Evolutionary conservation across 2,113 vertebrate genomes (phyloP), one percentile per base, ranked within the genome.

Genomic region (Coptodon bakossiorum): DNA sequence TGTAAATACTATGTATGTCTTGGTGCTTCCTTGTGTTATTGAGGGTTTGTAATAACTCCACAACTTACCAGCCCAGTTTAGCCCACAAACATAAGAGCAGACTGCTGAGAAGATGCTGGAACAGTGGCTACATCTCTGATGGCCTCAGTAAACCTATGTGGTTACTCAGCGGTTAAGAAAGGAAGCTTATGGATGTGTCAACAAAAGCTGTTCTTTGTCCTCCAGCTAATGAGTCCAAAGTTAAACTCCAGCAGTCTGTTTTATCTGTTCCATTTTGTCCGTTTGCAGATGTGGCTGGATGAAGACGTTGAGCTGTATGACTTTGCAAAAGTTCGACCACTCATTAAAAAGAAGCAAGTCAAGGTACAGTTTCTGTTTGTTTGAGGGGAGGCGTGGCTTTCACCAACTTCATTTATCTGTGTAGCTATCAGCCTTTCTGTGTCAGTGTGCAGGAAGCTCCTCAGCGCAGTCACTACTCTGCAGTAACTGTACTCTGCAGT

Each of bases 301-400:
- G 87, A 93, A 17, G 96, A 98, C 81, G 96, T 95, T 1, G 93
- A 93, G 3, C 95, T 98, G 13, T 98, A 98, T 38, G 96, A 97
- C 7, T 97, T 92, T 78, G 96, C 96, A 11, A 97, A 97, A 90
- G 96, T 97, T 61, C 85, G 83, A 80, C 97, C 98, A 0, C 86
- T 96, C 56, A 93, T 98, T 90, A 97, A 93, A 94, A 98, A 96
- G 92, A 97, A 96, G 84, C 95, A 97, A 73, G 90, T 99, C n/a
- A 88, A 84, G 97, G 99, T 99, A 66, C 0, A 1, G 3, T 36
- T 24, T 56, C 6, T 56, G 22, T 56, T 38, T 38, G 9, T 38
- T 34, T 19, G 59, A 36, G 59, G 9, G 59, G 59, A 7, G 59
- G 31, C 3, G 29, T 36, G 31, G 16, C 31, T 63, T 63, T 19